Base-by-base conservation (phyloP, 92 coral and sea anemone species). In the Porites rus region DNA sequence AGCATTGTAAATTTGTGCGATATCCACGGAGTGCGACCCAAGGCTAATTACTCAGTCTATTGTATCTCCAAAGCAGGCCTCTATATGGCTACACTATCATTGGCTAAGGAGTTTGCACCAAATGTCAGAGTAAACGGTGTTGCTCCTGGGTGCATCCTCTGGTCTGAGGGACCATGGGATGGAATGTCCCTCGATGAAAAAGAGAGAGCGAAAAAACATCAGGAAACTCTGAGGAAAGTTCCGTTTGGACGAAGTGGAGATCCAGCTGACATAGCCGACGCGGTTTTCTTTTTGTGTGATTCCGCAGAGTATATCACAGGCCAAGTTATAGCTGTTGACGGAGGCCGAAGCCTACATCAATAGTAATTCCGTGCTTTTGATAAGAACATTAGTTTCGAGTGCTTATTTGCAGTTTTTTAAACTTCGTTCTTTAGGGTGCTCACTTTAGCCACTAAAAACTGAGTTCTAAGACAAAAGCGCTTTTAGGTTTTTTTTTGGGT, bases 11-110 rank as follows among this genome's bases (percentile, higher is more conserved):
- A 93, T 79, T 20, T 93, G 73, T 28, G 78, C 52, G 96, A 93
- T 67, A 19, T 93, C 87, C 93, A 93, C 31, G 96, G 79, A 3
- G 84, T 62, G 12, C 88, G 96, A 12, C 96, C 92, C 0, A 50
- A 79, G 66, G 4, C 79, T 63, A 72, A 60, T 63, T 77, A 88
- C 59, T 81, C 96, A 6, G 92, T 88, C 65, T 88, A 88, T 81
- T 91, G 92, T 87, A 91, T 93, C 64, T 85, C 94, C 1, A 93
- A 93, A 78, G 96, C 96, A 4, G 94, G 94, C 16, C 92, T 93
- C 18, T 92, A 93, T 56, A 88, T 91, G 94, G 85, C 91, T 21
- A 93, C 96, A 7, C 53, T 88, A 8, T 72, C 94, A 0, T 56
- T 91, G 21, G 94, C 94, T 21, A 84, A 85, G 54, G 96, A 93